Evolutionary conservation across 2,888 invertebrate genomes (phyloP).

Genomic region (Falcaria lacertinaria): DNA sequence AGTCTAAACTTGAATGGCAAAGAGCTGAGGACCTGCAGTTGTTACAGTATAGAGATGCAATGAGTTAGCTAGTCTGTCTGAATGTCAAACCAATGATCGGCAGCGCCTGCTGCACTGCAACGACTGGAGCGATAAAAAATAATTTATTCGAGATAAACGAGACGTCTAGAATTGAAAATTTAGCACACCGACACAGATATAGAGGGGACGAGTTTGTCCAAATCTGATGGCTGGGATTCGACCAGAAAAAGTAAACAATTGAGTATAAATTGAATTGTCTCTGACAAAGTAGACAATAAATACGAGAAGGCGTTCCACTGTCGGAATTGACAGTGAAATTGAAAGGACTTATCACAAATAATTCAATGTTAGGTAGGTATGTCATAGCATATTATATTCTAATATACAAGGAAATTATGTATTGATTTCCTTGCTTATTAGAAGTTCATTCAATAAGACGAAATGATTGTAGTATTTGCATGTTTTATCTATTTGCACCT

Average conservation of each 20-base stretch:
- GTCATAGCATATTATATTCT: too few species aligned
- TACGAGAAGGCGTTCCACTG: background rate
- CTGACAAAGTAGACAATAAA: constrained; percentile 10
- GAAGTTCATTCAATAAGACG: too few species aligned
- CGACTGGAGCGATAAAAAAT: constrained; percentile 68
- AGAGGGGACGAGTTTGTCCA: constrained; percentile 24
- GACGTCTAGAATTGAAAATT: constrained; percentile 51
- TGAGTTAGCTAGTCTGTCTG: constrained; percentile 74
- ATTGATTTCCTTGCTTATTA: too few species aligned
- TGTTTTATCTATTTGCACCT: too few species aligned
- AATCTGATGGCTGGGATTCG: constrained; percentile 22
- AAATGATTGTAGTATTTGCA: too few species aligned
- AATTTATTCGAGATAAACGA: constrained; percentile 75
- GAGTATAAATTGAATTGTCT: constrained; percentile 21
- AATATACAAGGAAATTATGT: too few species aligned
- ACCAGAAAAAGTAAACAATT: constrained; percentile 22
- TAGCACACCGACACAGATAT: constrained; percentile 6
- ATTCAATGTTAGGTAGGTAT: too few species aligned
- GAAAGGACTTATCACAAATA: too few species aligned
- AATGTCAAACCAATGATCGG: constrained; percentile 79
- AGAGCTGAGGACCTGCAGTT: constrained; percentile 25
- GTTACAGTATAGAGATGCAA: constrained; percentile 52
- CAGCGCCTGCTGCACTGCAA: constrained; percentile 60
- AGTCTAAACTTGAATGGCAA: constrained; percentile 29
- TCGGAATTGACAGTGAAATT: background rate